These are phyloP conservation scores for Mesitornis unicolor DNA, from an alignment of 2,113 vertebrate genomes.

Conservation along the genomic window DNA sequence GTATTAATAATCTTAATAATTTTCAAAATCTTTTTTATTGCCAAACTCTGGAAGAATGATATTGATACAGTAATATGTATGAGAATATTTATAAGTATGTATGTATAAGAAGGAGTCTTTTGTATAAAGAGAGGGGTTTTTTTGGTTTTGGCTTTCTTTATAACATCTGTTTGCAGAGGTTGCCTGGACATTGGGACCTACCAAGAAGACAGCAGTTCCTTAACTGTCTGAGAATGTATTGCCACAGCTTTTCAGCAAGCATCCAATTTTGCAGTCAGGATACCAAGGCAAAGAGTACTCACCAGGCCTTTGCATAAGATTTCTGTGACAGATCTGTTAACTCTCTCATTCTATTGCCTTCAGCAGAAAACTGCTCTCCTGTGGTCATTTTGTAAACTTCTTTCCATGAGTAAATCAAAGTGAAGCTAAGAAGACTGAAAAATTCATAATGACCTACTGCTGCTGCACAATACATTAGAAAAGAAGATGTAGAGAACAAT, in stretches of 20 bases:
- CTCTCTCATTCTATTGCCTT: not conserved
- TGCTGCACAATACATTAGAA: not conserved
- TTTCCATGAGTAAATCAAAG: not conserved
- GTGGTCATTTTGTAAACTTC: not conserved
- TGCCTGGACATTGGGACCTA: not conserved
- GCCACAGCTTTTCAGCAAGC: not conserved
- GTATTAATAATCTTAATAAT: not conserved
- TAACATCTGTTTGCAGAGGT: not conserved
- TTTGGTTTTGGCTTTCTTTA: not conserved
- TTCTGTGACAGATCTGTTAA: slow-evolving; percentile 4
- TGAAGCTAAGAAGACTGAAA: not conserved
- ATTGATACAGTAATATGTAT: not conserved
- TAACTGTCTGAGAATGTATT: not conserved
- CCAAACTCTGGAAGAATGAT: not conserved
- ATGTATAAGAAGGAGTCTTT: not conserved
- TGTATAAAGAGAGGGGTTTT: not conserved
- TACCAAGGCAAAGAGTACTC: not conserved
- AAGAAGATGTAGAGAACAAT: not conserved
- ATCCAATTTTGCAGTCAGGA: not conserved
- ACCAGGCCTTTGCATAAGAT: not conserved
- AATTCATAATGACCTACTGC: not conserved
- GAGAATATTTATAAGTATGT: not conserved
- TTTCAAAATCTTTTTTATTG: not conserved
- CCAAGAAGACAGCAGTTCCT: not conserved
- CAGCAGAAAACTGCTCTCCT: not conserved